Base-by-base conservation (phyloP, 2,113 vertebrate genomes). In the Odontesthes bonariensis region DNA sequence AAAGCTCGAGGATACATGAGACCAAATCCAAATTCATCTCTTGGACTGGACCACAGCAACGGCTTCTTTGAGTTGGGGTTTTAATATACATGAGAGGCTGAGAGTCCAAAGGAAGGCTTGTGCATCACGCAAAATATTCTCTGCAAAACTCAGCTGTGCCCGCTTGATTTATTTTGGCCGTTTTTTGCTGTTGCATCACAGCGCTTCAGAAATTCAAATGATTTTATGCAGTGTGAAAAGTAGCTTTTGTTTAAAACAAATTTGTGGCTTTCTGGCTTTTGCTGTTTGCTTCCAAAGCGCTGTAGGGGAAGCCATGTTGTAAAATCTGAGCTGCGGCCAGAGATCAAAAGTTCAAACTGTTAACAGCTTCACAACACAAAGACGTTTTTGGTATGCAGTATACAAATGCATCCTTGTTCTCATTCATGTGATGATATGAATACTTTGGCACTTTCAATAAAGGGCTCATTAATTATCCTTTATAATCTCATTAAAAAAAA, bases 21-120 rank as follows among this genome's bases (percentile, higher is more conserved):
- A 89, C 92, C 86, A 83, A 88, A 90, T 88, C 84, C 80, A 75
- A 81, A 82, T 69, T 69, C 55, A 88, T 91, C 86, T 85, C 51
- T 49, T 19, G 0, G 1, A 58, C 57, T 66, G 56, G 58, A 51
- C 74, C 57, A 61, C 58, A 57, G 51, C 44, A 66, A 60, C 20
- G 17, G 70, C 65, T 82, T 75, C 76, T 76, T 75, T 3, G 77
- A 73, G 73, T 71, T 11, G 5, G 44, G 33, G 53, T 46, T 75
- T 83, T 73, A 76, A 72, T 65, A 76, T 74, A 64, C 64, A 69
- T 32, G 35, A 38, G 35, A 68, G 35, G 42, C 14, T 42, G 46
- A 63, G 27, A 40, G 12, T 52, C 46, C 4, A 55, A 73, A 61
- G 52, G 65, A 64, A 77, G 35, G 17, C 35, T 4, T 16, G n/a